Evolutionary conservation across 2,888 invertebrate species (phyloP).

Genomic region (Laspeyria flexula): DNA sequence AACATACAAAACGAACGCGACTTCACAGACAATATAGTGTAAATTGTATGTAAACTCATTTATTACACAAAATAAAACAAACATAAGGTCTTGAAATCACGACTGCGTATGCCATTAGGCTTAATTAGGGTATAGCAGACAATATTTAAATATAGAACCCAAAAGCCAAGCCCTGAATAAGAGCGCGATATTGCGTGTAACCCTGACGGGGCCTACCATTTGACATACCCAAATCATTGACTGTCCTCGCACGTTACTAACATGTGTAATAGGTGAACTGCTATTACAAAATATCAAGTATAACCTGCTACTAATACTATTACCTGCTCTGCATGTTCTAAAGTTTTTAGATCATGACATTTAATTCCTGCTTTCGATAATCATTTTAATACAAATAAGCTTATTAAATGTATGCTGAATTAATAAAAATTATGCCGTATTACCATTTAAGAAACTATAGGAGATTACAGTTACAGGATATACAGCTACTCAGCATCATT

Average conservation of each 20-base stretch:
- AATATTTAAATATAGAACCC: not conserved
- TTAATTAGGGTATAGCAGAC: not conserved
- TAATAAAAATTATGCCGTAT: no score
- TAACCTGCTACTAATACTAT: not conserved
- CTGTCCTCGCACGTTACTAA: not conserved
- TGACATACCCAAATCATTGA: not conserved
- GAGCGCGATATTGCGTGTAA: not conserved
- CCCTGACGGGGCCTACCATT: not conserved
- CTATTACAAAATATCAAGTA: not conserved
- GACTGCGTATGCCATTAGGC: not conserved
- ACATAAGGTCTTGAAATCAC: slow-evolving; percentile 1
- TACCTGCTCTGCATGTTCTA: not conserved
- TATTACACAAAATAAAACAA: no score
- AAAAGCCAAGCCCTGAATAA: not conserved
- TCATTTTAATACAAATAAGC: not conserved
- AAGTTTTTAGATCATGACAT: not conserved
- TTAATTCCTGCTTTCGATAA: not conserved
- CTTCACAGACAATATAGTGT: no score
- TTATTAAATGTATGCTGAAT: no score
- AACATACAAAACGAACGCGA: no score
- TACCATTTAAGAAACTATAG: no score
- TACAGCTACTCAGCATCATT: no score
- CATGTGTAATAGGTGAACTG: not conserved
- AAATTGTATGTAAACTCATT: no score
- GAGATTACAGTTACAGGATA: no score